Evolutionary conservation across 2,888 invertebrate genomes (phyloP).

Genomic region (Drosophila incognita): DNA sequence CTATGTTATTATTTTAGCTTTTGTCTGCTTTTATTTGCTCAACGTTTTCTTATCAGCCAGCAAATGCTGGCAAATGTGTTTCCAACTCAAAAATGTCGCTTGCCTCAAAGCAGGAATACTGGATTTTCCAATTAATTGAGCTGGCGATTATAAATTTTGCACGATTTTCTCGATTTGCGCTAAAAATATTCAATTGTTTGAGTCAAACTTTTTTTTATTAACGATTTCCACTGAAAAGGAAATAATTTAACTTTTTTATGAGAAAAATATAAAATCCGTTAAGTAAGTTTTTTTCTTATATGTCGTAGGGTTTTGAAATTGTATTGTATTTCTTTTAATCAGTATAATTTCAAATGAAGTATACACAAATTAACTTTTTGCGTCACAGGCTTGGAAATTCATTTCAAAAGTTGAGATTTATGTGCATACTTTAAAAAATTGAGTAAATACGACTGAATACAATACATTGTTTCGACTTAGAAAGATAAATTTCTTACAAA

Average conservation of each 20-base stretch:
- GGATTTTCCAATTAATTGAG: slow-evolving; percentile 20
- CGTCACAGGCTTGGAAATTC: slow-evolving; percentile 2
- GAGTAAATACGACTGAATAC: background rate
- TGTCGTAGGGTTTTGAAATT: background rate
- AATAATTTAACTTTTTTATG: slow-evolving; percentile 25
- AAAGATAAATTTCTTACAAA: background rate
- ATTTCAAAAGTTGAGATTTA: background rate
- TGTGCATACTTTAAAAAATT: background rate
- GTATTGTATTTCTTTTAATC: background rate
- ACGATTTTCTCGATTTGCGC: slow-evolving; percentile 30
- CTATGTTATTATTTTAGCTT: slow-evolving; percentile 13
- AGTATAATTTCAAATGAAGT: background rate
- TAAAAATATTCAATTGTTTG: slow-evolving; percentile 32
- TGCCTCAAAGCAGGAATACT: background rate
- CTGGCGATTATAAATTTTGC: slow-evolving; percentile 14
- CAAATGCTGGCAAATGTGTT: background rate
- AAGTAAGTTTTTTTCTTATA: background rate
- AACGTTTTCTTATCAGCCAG: slow-evolving; percentile 31
- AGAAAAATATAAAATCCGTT: slow-evolving; percentile 19
- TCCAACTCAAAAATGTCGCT: slow-evolving; percentile 26
- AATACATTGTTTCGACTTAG: background rate
- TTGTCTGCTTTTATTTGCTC: slow-evolving; percentile 3
- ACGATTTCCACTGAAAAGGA: slow-evolving; percentile 46
- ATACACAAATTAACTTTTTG: background rate
- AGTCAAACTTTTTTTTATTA: slow-evolving; percentile 11